Percentiles rank a stretch among this genome's conserved stretches.
Evolutionary conservation across 1,140 invertebrate genomes (phyloP).

Genomic region (Adelges cooleyi): DNA sequence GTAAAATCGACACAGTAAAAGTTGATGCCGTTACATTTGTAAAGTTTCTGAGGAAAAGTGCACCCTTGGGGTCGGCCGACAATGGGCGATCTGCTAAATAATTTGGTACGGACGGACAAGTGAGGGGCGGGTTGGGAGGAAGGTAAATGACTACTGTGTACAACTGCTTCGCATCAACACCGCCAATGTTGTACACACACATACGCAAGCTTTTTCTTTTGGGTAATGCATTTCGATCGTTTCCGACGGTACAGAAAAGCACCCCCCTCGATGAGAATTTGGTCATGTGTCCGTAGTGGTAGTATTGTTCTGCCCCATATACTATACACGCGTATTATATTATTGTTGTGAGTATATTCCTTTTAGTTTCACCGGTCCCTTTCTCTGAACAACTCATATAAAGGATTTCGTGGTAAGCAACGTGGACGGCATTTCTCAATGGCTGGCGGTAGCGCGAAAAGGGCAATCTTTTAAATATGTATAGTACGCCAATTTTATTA

Average conservation of each 20-base stretch:
- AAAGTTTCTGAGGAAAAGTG: conserved; percentile 23
- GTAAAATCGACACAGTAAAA: conserved; percentile 6
- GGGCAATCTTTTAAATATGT: too few relatives aligned
- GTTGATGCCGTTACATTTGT: conserved; percentile 25
- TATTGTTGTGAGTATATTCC: too few relatives aligned
- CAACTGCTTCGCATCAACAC: conserved; percentile 22
- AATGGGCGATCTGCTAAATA: conserved; percentile 25
- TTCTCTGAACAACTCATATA: too few relatives aligned
- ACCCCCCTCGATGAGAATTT: conserved; percentile 26
- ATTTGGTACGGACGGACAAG: background rate
- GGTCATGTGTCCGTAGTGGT: conserved; percentile 15
- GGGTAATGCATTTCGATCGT: conserved; percentile 23
- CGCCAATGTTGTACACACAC: conserved; percentile 4
- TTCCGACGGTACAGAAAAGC: background rate
- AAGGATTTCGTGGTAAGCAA: too few relatives aligned
- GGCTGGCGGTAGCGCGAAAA: too few relatives aligned
- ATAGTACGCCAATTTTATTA: too few relatives aligned
- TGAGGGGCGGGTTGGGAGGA: background rate
- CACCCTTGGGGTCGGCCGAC: conserved; percentile 25
- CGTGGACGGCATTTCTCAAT: too few relatives aligned
- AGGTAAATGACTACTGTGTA: conserved; percentile 26
- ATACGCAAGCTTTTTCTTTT: conserved; percentile 22
- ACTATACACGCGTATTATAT: too few relatives aligned
- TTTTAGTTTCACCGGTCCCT: too few relatives aligned
- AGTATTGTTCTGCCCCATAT: conserved; percentile 19